Conservation (phyloP, 2,113 vertebrate genomes). For the Rhodinocichla rosea region DNA sequence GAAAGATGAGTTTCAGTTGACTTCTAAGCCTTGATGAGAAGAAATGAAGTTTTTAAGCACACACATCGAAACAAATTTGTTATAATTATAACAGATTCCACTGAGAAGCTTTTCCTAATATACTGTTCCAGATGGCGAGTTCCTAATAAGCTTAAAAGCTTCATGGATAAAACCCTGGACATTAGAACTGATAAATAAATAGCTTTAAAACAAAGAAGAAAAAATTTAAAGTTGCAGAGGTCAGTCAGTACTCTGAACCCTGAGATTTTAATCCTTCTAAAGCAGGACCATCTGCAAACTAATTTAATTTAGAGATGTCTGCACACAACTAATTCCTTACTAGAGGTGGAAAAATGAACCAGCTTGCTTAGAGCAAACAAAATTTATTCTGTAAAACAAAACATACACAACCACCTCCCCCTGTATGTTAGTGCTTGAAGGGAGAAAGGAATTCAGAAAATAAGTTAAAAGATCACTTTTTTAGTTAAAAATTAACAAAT, state of each 20-base stretch:
- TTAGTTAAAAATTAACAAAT: neutral
- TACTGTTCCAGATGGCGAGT: constrained; percentile 18
- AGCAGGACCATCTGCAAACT: neutral
- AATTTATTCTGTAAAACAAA: neutral
- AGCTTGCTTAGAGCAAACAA: neutral
- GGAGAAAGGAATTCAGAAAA: neutral
- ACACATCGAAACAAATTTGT: neutral
- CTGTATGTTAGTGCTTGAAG: neutral
- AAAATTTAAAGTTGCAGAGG: neutral
- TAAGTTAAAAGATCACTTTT: neutral
- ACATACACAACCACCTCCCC: rapidly evolving
- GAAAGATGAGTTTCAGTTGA: neutral
- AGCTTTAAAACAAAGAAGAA: neutral
- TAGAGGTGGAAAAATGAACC: neutral
- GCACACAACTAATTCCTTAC: neutral
- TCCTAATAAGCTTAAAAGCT: constrained; percentile 52
- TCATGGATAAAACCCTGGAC: constrained; percentile 12
- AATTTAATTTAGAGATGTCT: constrained; percentile 3
- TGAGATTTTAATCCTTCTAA: constrained; percentile 1
- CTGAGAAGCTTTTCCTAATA: constrained; percentile 28
- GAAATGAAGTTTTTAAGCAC: neutral
- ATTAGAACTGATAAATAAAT: constrained; percentile 24
- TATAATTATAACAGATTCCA: neutral
- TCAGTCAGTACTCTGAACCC: neutral
- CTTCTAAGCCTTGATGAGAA: neutral